phyloP scores from a whole-genome alignment of 2,888 invertebrate genomes.

The Himalopsyche tibetana region DNA sequence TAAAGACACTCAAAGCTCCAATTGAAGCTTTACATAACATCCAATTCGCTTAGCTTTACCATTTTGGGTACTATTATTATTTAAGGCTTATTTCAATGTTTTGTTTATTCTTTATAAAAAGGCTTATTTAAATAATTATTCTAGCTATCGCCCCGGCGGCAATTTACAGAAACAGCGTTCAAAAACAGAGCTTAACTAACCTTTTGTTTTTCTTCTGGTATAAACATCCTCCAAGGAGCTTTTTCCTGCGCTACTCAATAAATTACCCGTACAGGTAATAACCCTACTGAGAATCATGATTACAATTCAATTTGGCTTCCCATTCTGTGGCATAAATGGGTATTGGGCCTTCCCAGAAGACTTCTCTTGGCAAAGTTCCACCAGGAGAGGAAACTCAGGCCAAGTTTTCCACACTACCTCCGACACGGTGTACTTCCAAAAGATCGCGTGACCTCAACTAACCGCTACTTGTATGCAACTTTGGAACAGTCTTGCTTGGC shows the following conservation, averaged over 20 bases:
- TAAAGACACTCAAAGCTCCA: no score
- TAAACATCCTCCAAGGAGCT: slow-evolving; percentile 1
- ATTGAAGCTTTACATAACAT: no score
- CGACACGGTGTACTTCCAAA: background rate
- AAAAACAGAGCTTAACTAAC: background rate
- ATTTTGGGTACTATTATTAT: no score
- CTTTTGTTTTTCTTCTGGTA: background rate
- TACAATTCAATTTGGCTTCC: background rate
- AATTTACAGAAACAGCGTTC: no score
- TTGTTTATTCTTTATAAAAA: no score
- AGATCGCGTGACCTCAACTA: slow-evolving; percentile 1
- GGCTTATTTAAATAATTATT: no score
- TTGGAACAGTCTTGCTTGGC: no score
- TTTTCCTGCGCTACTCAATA: background rate
- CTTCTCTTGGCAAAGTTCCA: background rate
- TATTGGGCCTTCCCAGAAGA: background rate
- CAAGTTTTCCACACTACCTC: background rate
- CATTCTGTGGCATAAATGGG: background rate
- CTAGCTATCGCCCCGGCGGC: no score
- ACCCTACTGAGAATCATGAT: background rate
- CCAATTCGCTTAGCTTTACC: no score
- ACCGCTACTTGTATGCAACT: background rate
- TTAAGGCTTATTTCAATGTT: no score
- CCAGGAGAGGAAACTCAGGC: slow-evolving; percentile 14
- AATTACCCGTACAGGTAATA: background rate